A percentile compares a stretch with the other conserved stretches of the same genome.
phyloP scores from a whole-genome alignment of 92 coral and sea anemone species.

The Blastomussa wellsi region DNA sequence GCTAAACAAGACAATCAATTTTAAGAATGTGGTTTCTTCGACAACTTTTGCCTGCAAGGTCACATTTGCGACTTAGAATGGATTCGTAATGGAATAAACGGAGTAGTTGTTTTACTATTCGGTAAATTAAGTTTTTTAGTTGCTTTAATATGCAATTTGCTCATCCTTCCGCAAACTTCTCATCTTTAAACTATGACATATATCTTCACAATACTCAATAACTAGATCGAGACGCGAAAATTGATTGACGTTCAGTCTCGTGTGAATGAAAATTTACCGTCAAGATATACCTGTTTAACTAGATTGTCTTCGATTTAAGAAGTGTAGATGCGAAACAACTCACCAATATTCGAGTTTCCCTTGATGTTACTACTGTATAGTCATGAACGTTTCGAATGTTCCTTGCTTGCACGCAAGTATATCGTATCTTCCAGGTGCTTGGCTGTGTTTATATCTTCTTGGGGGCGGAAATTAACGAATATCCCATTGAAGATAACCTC shows the following conservation, averaged over 20 bases:
- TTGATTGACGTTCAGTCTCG: background rate
- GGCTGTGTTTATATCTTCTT: conserved; percentile 29
- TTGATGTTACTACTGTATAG: background rate
- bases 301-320: too few relatives aligned
- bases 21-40: background rate
- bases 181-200: background rate
- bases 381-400: background rate
- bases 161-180: background rate
- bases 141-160: background rate
- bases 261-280: background rate
- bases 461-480: conserved; percentile 37
- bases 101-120: background rate
- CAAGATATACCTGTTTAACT: background rate
- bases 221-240: background rate
- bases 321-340: conserved; percentile 12
- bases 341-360: background rate
- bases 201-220: background rate
- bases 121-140: background rate
- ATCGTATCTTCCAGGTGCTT: background rate
- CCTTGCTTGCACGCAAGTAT: background rate
- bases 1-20: background rate
- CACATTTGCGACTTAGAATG: background rate
- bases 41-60: background rate
- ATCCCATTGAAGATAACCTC: conserved; percentile 35
- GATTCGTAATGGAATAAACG: background rate